Evolutionary conservation across 2,888 invertebrate species (phyloP).

Genomic region (Phyllotreta cruciferae): DNA sequence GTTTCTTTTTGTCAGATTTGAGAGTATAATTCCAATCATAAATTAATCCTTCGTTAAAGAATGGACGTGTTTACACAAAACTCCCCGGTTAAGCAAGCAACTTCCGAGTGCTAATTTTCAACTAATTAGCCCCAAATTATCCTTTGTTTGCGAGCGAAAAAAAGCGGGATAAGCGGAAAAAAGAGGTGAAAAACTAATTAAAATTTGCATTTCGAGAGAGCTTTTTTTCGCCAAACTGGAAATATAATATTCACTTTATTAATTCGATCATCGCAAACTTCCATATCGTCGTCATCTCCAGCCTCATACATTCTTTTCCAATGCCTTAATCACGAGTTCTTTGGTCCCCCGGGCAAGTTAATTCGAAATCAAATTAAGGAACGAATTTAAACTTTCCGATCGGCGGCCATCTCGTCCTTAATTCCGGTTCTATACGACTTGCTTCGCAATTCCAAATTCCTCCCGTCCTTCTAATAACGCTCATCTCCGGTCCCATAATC

Average conservation of each 20-base stretch:
- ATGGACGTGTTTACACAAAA: constrained; percentile 12
- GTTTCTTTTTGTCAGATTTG: too few species aligned
- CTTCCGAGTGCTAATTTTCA: constrained; percentile 13
- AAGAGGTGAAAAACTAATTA: constrained; percentile 11
- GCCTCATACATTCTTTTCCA: constrained; percentile 12
- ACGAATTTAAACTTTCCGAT: constrained; percentile 29
- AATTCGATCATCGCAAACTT: constrained; percentile 6
- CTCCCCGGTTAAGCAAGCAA: constrained; percentile 6
- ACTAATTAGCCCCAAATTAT: constrained; percentile 12
- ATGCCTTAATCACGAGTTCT: constrained; percentile 16
- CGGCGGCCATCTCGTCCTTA: constrained; percentile 15
- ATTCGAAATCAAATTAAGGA: constrained; percentile 26
- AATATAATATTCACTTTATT: background rate
- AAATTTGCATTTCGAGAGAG: background rate
- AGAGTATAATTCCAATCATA: constrained; percentile 8
- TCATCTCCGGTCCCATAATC: constrained; percentile 20
- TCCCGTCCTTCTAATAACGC: constrained; percentile 13
- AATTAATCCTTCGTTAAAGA: constrained; percentile 7
- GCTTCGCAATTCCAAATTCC: constrained; percentile 10
- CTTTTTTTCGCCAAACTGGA: too few species aligned
- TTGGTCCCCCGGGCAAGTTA: constrained; percentile 18
- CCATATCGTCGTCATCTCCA: background rate
- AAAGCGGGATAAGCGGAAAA: background rate
- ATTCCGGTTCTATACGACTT: constrained; percentile 20
- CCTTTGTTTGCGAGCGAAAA: constrained; percentile 1